A percentile compares a stretch with the other conserved stretches of the same genome.
Evolutionary conservation across 2,888 invertebrate genomes (phyloP).

Genomic region (Vannuccia rotundouncinata): DNA sequence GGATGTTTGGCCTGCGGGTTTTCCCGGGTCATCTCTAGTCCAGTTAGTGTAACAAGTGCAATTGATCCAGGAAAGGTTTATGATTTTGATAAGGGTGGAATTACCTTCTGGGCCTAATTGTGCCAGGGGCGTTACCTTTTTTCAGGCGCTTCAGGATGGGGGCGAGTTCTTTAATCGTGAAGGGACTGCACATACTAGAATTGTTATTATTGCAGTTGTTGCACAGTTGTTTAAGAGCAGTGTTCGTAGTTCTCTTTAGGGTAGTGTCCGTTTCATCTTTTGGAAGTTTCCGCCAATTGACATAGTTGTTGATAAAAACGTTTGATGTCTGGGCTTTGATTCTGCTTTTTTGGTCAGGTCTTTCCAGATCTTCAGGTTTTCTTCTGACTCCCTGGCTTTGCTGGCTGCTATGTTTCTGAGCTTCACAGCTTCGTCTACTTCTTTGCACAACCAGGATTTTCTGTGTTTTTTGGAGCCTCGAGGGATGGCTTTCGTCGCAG

Average conservation of each 20-base stretch:
- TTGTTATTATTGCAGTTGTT: neutral
- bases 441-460: slow-evolving; percentile 15
- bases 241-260: slow-evolving; percentile 5
- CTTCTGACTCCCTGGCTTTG: slow-evolving; percentile 6
- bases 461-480: neutral
- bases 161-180: slow-evolving; percentile 17
- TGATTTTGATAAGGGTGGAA: neutral
- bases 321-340: neutral
- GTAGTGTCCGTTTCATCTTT: neutral
- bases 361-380: slow-evolving; percentile 8
- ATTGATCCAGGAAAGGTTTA: slow-evolving; percentile 3
- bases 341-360: slow-evolving; percentile 13
- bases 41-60: neutral
- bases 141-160: slow-evolving; percentile 18
- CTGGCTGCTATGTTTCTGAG: slow-evolving; percentile 11
- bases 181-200: slow-evolving; percentile 11
- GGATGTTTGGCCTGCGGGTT: neutral
- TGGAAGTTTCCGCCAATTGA: slow-evolving; percentile 15
- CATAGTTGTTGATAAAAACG: slow-evolving; percentile 14
- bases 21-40: neutral
- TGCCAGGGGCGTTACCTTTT: slow-evolving; percentile 31
- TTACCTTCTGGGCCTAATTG: neutral
- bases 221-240: neutral
- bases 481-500: slow-evolving; percentile 11
- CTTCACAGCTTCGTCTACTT: neutral